These are phyloP conservation scores for Acyrthosiphon pisum DNA, from an alignment of 1,140 invertebrate species.

Conservation along the genomic window DNA sequence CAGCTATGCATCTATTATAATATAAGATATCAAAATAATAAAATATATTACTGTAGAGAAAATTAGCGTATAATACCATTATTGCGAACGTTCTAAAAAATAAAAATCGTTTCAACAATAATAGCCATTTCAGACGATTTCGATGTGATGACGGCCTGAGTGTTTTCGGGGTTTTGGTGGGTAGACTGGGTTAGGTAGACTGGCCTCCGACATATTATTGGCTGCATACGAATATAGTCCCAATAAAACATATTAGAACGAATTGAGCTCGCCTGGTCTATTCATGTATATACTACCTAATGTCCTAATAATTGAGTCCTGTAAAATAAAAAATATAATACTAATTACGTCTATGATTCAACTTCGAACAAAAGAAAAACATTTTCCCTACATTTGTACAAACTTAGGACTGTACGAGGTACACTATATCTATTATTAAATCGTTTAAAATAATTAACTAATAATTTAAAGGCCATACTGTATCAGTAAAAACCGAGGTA, in stretches of 20 bases:
- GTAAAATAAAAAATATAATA: too few species aligned
- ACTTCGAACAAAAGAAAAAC: too few species aligned
- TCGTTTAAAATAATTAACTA: too few species aligned
- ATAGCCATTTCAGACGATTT: too few species aligned
- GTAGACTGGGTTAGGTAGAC: neutral
- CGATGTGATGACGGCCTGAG: too few species aligned
- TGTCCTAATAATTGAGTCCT: neutral
- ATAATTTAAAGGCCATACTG: too few species aligned
- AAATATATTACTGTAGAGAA: neutral
- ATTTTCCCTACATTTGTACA: too few species aligned
- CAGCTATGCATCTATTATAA: neutral
- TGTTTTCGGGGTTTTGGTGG: neutral
- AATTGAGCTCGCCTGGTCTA: too few species aligned
- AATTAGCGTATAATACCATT: neutral
- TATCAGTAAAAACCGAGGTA: neutral
- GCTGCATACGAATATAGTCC: neutral
- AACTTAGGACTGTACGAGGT: neutral
- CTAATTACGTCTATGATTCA: too few species aligned
- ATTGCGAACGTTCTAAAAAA: neutral
- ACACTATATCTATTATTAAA: neutral
- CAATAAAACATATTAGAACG: too few species aligned
- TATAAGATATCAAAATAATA: neutral
- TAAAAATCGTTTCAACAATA: neutral
- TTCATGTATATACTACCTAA: too few species aligned
- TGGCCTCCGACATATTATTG: neutral